phyloP scores from a whole-genome alignment of 2,797 vertebrate species.

The Scleropages formosus region DNA sequence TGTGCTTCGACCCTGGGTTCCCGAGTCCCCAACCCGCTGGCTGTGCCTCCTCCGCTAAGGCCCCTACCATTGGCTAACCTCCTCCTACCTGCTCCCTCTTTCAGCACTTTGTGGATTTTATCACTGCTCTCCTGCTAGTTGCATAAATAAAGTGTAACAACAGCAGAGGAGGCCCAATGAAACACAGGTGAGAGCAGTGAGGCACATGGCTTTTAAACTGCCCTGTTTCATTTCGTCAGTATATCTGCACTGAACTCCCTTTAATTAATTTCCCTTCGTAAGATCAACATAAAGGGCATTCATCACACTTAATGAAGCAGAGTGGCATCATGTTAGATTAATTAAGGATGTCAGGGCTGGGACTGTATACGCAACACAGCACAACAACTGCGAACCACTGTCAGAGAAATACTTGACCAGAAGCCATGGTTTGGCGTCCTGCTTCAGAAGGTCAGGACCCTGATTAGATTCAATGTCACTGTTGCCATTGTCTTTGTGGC shows the following conservation, averaged over 20 bases:
- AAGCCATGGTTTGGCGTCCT: constrained; percentile 72
- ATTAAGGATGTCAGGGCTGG: constrained; percentile 26
- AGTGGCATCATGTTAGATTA: constrained; percentile 28
- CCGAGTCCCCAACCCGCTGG: background rate
- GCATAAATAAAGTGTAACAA: background rate
- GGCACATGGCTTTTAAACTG: background rate
- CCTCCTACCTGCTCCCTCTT: constrained; percentile 1
- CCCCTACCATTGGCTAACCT: background rate
- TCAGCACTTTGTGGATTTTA: background rate
- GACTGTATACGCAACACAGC: constrained; percentile 20
- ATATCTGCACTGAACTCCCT: background rate
- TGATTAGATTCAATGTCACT: constrained; percentile 99
- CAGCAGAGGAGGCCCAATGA: too few relatives aligned
- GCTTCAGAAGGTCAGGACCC: constrained; percentile 86
- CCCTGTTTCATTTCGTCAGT: background rate
- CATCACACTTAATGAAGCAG: constrained; percentile 27
- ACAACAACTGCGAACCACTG: constrained; percentile 28
- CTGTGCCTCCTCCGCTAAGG: background rate
- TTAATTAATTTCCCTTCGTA: constrained; percentile 11
- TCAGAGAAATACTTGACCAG: constrained; percentile 73
- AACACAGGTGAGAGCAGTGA: background rate
- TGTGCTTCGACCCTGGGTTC: constrained; percentile 23
- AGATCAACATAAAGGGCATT: constrained; percentile 15
- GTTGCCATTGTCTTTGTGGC: constrained; percentile 85
- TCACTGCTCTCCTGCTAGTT: background rate